phyloP scores from a whole-genome alignment of 2,888 invertebrate genomes.

The Brenthis ino region DNA sequence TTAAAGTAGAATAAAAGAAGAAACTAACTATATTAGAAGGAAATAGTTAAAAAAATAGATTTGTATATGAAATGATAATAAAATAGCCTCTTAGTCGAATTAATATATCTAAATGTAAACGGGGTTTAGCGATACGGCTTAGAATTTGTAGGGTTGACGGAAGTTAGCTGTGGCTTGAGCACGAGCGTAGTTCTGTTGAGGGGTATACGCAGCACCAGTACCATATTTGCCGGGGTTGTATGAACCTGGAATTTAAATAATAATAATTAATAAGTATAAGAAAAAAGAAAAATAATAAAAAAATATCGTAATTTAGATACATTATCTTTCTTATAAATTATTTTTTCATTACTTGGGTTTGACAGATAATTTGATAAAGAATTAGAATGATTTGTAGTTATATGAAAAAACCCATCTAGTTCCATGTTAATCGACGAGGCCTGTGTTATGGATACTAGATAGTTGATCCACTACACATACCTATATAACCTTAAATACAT shows the following conservation, averaged over 20 bases:
- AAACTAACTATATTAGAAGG: constrained; percentile 13
- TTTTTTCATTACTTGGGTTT: too few species aligned
- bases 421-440: too few species aligned
- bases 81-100: constrained; percentile 13
- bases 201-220: constrained; percentile 48
- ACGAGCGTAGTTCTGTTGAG: constrained; percentile 57
- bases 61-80: constrained; percentile 7
- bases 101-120: constrained; percentile 32
- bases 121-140: constrained; percentile 42
- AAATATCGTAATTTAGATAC: not conserved
- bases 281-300: not conserved
- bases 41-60: constrained; percentile 4
- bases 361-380: too few species aligned
- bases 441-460: too few species aligned
- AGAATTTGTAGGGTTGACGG: constrained; percentile 70
- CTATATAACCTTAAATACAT: too few species aligned
- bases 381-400: too few species aligned
- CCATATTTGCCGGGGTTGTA: constrained; percentile 75
- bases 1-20: not conserved
- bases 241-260: constrained; percentile 61
- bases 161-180: constrained; percentile 62
- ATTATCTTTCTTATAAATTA: too few species aligned
- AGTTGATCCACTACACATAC: too few species aligned
- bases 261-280: not conserved
- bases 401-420: too few species aligned